Percentiles rank a stretch among this genome's conserved stretches.
Conservation (phyloP, 2,797 vertebrate species). For the Liparis tanakae region DNA sequence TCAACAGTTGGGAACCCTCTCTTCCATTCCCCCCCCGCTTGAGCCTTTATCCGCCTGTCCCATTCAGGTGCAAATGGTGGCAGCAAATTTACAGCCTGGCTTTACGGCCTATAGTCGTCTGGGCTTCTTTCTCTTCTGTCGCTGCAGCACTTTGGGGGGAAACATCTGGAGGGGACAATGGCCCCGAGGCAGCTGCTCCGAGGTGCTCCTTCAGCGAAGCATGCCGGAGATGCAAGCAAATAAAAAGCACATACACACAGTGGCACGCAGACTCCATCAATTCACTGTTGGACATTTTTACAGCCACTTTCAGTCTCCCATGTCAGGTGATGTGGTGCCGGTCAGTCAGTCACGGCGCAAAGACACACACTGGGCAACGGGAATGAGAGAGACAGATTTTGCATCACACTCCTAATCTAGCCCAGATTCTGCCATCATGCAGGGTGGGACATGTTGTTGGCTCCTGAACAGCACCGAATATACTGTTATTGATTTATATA, state of each 20-base stretch:
- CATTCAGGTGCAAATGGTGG: constrained; percentile 74
- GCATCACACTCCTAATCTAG: constrained; percentile 15
- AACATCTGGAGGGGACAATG: constrained; percentile 77
- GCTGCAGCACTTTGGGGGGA: constrained; percentile 64
- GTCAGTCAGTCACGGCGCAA: background rate
- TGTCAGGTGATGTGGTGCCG: background rate
- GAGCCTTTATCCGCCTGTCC: constrained; percentile 32
- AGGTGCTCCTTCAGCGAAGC: constrained; percentile 55
- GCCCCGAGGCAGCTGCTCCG: constrained; percentile 20
- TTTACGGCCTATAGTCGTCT: constrained; percentile 48
- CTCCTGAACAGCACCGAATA: background rate
- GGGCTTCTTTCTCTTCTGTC: constrained; percentile 26
- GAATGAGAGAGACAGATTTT: constrained; percentile 21
- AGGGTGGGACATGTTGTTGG: constrained; percentile 18
- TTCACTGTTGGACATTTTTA: constrained; percentile 36
- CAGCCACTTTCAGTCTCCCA: background rate
- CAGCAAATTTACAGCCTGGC: constrained; percentile 64
- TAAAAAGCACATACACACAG: constrained; percentile 32
- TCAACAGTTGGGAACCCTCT: constrained; percentile 5
- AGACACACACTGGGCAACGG: constrained; percentile 10
- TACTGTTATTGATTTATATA: too few relatives aligned
- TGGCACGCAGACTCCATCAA: constrained; percentile 16
- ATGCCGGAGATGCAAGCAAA: constrained; percentile 43
- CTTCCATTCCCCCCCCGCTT: background rate
- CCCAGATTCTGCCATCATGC: constrained; percentile 17